A percentile compares a stretch with the other conserved stretches of the same genome.
Conservation (phyloP, 2,888 invertebrate species). For the Hirtodrosophila trivittata region DNA sequence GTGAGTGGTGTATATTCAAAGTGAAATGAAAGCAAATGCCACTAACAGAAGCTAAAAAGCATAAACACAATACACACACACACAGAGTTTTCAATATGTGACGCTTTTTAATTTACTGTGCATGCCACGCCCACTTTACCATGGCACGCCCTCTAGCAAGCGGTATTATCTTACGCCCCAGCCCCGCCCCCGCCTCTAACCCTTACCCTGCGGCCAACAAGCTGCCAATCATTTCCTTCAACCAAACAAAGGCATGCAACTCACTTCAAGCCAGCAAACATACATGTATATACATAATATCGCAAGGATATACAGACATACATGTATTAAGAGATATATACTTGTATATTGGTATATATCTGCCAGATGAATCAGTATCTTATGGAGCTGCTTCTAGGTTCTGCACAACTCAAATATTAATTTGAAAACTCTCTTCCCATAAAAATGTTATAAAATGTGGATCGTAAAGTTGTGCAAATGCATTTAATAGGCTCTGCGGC, state of each 20-base stretch:
- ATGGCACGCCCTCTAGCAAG: background rate
- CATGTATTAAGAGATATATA: no score
- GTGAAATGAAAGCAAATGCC: conserved; percentile 47
- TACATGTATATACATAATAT: no score
- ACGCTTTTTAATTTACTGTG: conserved; percentile 49
- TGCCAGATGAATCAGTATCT: no score
- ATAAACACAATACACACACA: conserved; percentile 25
- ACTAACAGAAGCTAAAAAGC: conserved; percentile 47
- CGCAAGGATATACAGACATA: no score
- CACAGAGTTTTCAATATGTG: conserved; percentile 13
- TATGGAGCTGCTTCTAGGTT: no score
- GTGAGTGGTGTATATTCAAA: conserved; percentile 22
- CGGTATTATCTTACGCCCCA: no score
- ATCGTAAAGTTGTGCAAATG: no score
- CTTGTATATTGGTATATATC: no score
- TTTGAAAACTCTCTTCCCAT: no score
- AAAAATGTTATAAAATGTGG: no score
- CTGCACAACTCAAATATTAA: no score
- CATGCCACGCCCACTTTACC: conserved; percentile 29
- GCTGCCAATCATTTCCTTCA: conserved; percentile 46
- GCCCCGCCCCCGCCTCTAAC: conserved; percentile 4
- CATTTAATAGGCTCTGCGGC: no score
- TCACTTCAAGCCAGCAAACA: conserved; percentile 28
- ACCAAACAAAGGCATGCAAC: conserved; percentile 35
- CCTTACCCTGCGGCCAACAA: conserved; percentile 18